phyloP scores from a whole-genome alignment of 2,888 invertebrate species.

The Orthosia cruda region DNA sequence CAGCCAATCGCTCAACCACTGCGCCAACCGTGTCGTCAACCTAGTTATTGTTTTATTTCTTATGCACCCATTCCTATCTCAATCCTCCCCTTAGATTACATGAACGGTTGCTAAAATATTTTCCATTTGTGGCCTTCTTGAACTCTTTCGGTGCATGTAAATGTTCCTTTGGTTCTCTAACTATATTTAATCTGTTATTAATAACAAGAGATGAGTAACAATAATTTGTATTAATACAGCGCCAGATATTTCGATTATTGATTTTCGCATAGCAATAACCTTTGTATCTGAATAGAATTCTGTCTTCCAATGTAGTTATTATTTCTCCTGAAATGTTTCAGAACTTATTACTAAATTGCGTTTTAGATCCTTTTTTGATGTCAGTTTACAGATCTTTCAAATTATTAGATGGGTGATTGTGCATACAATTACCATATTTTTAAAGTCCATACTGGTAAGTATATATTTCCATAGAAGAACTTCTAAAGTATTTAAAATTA shows the following conservation, averaged over 20 bases:
- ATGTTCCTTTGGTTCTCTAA: conserved; percentile 18
- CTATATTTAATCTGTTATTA: neutral
- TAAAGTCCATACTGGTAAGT: no score
- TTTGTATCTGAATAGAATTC: conserved; percentile 35
- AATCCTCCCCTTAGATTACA: neutral
- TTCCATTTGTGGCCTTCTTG: neutral
- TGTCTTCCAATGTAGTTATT: conserved; percentile 17
- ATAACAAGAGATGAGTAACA: conserved; percentile 20
- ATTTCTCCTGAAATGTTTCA: conserved; percentile 43
- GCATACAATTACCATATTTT: no score
- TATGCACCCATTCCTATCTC: neutral
- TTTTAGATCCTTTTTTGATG: no score
- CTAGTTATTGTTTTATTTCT: no score
- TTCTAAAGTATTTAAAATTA: no score
- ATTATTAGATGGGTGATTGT: no score
- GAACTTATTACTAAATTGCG: neutral
- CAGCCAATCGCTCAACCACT: no score
- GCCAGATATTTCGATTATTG: conserved; percentile 9
- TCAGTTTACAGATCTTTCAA: no score
- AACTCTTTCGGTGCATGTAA: conserved; percentile 34
- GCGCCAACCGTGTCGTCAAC: no score
- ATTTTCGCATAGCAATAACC: conserved; percentile 32
- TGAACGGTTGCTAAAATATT: neutral
- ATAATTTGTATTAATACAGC: conserved; percentile 38
- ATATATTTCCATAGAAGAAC: no score